Evolutionary conservation across 2,113 vertebrate species (phyloP), one percentile per base, ranked within the genome.

Genomic region (Manacus vitellinus): DNA sequence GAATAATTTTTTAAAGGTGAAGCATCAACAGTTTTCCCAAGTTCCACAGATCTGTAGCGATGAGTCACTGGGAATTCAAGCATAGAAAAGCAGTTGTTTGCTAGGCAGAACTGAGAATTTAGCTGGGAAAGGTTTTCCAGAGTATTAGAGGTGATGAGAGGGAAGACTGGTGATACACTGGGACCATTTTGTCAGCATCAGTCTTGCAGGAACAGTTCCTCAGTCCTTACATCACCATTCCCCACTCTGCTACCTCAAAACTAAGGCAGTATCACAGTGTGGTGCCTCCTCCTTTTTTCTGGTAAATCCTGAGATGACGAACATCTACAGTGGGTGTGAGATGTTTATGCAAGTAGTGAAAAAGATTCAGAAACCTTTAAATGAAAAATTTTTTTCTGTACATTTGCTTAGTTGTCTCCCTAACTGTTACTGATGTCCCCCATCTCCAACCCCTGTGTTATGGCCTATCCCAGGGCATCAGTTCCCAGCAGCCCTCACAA

Each of bases 31-130:
- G 8, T 78, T 95, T 71, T 65, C 72, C 46, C 0, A 33, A 33
- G 65, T 74, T 73, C 35, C 65, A 74, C 15, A 55, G 22, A 63
- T 23, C 24, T 88, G 25, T 62, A 23, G 23, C 7, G 71, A 18
- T 83, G 94, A 93, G 47, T 74, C 79, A 66, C 35, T 37, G 55
- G 47, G 72, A 94, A 74, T n/a, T 80, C 55, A 84, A 62, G 52
- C 43, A 33, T 37, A 44, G 35, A 30, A 80, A 79, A 88, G 31
- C 43, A 63, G 24, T 63, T 44, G 27, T 88, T 93, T 88, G 9
- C 56, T 37, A 67, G n/a, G 39, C 55, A 90, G 88, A 85, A 77
- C 30, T 80, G 43, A 74, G 77, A 73, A 88, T 41, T 37, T 39
- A 58, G 3, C 58, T 46, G 41, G 59, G 31, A 44, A 70, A 17